Conservation (phyloP, 2,888 invertebrate species). For the Drosophila kambysellisi region DNA sequence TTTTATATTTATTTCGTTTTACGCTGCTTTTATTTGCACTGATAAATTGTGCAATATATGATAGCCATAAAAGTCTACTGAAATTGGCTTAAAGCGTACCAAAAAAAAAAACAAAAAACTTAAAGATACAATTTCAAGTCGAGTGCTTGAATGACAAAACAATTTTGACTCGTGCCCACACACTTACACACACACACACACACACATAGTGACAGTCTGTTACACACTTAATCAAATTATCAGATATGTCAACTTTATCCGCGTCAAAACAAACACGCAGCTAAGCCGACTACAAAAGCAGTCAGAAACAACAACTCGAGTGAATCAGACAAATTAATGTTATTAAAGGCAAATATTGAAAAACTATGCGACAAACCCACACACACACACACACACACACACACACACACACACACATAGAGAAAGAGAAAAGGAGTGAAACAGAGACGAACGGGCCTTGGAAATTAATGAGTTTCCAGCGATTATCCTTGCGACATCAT, state of each 20-base stretch:
- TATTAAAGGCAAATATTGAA: slow-evolving; percentile 77
- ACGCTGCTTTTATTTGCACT: slow-evolving; percentile 73
- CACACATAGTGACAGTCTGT: slow-evolving; percentile 12
- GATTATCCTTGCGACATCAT: slow-evolving; percentile 75
- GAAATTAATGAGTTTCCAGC: slow-evolving; percentile 74
- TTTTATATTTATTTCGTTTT: slow-evolving; percentile 69
- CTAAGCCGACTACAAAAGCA: slow-evolving; percentile 53
- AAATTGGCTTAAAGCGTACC: slow-evolving; percentile 66
- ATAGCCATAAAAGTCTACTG: slow-evolving; percentile 65
- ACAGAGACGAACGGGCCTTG: slow-evolving; percentile 36
- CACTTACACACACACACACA: slow-evolving; percentile 16
- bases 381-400: slow-evolving; percentile 39
- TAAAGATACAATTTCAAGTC: slow-evolving; percentile 55
- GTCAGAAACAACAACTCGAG: slow-evolving; percentile 30
- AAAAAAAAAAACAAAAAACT: slow-evolving; percentile 29
- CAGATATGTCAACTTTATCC: slow-evolving; percentile 71
- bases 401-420: slow-evolving; percentile 34
- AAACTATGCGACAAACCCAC: slow-evolving; percentile 40
- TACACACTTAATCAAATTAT: slow-evolving; percentile 76
- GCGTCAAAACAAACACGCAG: slow-evolving; percentile 75
- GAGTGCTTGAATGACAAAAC: slow-evolving; percentile 58
- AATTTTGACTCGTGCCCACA: slow-evolving; percentile 62
- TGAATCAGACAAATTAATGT: slow-evolving; percentile 75
- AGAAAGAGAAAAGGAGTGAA: slow-evolving; percentile 2
- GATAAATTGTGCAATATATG: slow-evolving; percentile 78